Conservation (phyloP, 2,797 vertebrate species). For the Hypotaenidia okinawae region DNA sequence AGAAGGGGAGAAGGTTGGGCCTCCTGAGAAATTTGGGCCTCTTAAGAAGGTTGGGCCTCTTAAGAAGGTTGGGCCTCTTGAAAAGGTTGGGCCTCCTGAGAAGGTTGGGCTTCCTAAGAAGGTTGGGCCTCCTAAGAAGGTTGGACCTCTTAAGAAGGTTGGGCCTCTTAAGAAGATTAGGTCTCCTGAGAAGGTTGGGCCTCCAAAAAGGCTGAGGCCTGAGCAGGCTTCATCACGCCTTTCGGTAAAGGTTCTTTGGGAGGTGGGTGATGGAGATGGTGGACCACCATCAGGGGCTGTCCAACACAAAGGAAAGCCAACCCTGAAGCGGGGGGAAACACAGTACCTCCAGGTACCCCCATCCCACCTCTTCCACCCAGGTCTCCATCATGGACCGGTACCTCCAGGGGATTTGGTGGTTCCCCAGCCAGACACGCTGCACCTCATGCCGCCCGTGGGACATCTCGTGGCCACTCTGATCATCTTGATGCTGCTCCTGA, state of each 20-base stretch:
- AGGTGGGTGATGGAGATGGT: neutral
- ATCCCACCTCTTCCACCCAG: neutral
- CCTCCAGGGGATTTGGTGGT: neutral
- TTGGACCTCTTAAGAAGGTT: too few relatives aligned
- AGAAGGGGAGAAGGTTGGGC: too few relatives aligned
- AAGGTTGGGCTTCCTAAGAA: too few relatives aligned
- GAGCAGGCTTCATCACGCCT: neutral
- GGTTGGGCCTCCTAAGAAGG: too few relatives aligned
- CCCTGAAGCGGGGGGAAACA: too few relatives aligned
- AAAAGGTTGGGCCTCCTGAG: too few relatives aligned
- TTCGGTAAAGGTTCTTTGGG: neutral
- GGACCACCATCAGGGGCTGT: neutral
- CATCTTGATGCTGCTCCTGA: neutral
- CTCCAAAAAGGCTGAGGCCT: neutral
- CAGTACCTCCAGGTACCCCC: too few relatives aligned
- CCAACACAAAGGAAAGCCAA: neutral
- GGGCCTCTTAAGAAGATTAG: too few relatives aligned
- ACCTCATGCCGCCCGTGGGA: neutral
- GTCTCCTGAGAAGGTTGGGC: too few relatives aligned
- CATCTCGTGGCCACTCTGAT: neutral
- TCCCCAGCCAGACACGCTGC: neutral
- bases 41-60: too few relatives aligned
- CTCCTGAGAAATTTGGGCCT: too few relatives aligned
- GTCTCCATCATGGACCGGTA: neutral
- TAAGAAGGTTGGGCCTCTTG: too few relatives aligned